These are phyloP conservation scores for Chrysogorgia sp. DNA, from an alignment of 92 coral and sea anemone genomes.

Conservation along the genomic window DNA sequence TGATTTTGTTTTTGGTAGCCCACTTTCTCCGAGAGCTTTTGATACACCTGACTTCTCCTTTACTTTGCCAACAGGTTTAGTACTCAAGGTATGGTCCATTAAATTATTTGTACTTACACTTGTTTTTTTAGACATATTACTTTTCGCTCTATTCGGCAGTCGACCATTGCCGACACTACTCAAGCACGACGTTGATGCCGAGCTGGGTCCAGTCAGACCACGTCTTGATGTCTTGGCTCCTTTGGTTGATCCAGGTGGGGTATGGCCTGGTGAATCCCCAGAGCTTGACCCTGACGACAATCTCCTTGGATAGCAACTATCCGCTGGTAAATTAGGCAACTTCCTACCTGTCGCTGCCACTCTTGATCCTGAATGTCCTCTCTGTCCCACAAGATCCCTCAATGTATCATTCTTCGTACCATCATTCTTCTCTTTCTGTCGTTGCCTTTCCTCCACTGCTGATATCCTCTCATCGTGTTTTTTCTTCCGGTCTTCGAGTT, in stretches of 20 bases:
- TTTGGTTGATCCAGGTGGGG: slow-evolving; percentile 53
- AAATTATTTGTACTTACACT: slow-evolving; percentile 26
- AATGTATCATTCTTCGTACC: slow-evolving; percentile 67
- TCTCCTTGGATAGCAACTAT: slow-evolving; percentile 59
- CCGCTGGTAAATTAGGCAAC: slow-evolving; percentile 79
- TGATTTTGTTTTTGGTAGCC: slow-evolving; percentile 82
- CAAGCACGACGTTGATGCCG: slow-evolving; percentile 30
- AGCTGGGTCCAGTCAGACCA: slow-evolving; percentile 18
- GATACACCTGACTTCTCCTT: background rate
- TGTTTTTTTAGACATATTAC: slow-evolving; percentile 5
- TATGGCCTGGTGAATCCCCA: slow-evolving; percentile 57
- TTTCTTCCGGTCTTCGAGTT: slow-evolving; percentile 77
- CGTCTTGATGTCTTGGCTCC: slow-evolving; percentile 19
- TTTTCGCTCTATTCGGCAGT: background rate
- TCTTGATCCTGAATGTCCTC: slow-evolving; percentile 30
- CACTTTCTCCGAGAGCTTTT: background rate
- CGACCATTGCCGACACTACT: background rate
- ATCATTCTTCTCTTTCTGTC: slow-evolving; percentile 77
- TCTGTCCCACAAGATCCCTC: slow-evolving; percentile 67
- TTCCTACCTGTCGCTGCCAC: slow-evolving; percentile 77
- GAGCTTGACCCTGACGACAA: slow-evolving; percentile 74
- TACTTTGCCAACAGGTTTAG: background rate
- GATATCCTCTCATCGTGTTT: slow-evolving; percentile 86
- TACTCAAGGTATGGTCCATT: background rate
- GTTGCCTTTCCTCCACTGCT: slow-evolving; percentile 90